These are phyloP conservation scores for Epirrhoe alternata DNA, from an alignment of 2,888 invertebrate species.

Conservation along the genomic window DNA sequence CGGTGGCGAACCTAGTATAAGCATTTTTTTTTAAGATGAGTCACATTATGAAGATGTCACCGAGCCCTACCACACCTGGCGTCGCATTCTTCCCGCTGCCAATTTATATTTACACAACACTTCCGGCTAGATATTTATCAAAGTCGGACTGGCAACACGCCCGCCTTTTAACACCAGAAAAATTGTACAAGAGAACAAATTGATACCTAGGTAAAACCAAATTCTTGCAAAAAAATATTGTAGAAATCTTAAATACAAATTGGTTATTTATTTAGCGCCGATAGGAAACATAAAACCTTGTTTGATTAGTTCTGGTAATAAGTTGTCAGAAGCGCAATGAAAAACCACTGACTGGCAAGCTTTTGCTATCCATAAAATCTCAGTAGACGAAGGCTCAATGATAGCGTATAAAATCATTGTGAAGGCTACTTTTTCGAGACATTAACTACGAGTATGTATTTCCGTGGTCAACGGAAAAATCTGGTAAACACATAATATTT, in stretches of 20 bases:
- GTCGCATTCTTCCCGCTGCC: conserved; percentile 36
- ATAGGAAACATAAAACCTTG: background rate
- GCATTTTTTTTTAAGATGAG: background rate
- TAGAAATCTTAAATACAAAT: background rate
- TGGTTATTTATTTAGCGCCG: background rate
- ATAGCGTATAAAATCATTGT: too few species aligned
- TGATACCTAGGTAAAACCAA: background rate
- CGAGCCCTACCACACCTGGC: conserved; percentile 45
- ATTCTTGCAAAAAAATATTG: background rate
- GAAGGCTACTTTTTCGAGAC: too few species aligned
- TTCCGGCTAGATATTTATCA: conserved; percentile 28
- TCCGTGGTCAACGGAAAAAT: too few species aligned
- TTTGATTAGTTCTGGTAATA: too few species aligned
- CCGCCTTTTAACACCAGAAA: conserved; percentile 9
- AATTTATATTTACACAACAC: conserved; percentile 42
- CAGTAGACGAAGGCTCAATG: too few species aligned
- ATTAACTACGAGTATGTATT: too few species aligned
- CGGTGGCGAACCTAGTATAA: too few species aligned
- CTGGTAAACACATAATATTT: too few species aligned
- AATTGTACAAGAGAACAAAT: conserved; percentile 3
- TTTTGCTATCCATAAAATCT: too few species aligned
- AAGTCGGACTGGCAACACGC: conserved; percentile 30
- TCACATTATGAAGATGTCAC: conserved; percentile 26
- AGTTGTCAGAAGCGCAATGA: too few species aligned
- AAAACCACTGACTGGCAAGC: too few species aligned